A percentile compares a stretch with the other conserved stretches of the same genome.
These are phyloP conservation scores for Dreissena polymorpha DNA, from an alignment of 1,140 invertebrate genomes.

Conservation along the genomic window DNA sequence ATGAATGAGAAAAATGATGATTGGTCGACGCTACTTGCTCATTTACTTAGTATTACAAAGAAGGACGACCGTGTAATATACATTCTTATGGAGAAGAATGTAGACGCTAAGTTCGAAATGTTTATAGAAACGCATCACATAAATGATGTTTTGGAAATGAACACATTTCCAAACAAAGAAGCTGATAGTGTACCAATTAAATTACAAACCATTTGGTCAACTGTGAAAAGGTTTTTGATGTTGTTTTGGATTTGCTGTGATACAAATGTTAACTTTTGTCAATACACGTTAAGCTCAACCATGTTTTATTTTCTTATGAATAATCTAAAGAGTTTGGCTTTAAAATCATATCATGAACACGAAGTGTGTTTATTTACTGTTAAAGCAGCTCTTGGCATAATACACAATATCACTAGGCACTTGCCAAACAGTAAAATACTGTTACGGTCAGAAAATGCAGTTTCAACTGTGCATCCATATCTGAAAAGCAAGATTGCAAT, in stretches of 20 bases:
- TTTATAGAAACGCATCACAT: no score
- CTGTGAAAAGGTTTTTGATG: conserved; percentile 34
- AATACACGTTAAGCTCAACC: conserved; percentile 22
- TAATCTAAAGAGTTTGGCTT: conserved; percentile 6
- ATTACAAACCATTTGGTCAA: conserved; percentile 8
- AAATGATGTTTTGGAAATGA: no score
- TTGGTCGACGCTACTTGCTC: no score
- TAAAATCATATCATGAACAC: not conserved
- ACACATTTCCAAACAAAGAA: no score
- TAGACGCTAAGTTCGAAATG: no score
- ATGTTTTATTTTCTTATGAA: conserved; percentile 8
- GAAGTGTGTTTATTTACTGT: conserved; percentile 29
- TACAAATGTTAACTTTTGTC: conserved; percentile 49
- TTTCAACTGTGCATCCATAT: conserved; percentile 56
- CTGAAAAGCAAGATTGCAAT: conserved; percentile 57
- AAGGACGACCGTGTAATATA: no score
- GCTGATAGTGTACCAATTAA: no score
- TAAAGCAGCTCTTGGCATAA: conserved; percentile 46
- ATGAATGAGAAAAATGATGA: no score
- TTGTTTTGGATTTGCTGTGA: conserved; percentile 50
- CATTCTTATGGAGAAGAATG: no score
- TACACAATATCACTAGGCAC: conserved; percentile 47
- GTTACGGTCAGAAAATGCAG: conserved; percentile 50
- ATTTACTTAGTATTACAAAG: no score
- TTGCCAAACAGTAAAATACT: conserved; percentile 43